A percentile compares a stretch with the other conserved stretches of the same genome.
Evolutionary conservation across 2,113 vertebrate genomes (phyloP).

Genomic region (Aphyosemion australe): DNA sequence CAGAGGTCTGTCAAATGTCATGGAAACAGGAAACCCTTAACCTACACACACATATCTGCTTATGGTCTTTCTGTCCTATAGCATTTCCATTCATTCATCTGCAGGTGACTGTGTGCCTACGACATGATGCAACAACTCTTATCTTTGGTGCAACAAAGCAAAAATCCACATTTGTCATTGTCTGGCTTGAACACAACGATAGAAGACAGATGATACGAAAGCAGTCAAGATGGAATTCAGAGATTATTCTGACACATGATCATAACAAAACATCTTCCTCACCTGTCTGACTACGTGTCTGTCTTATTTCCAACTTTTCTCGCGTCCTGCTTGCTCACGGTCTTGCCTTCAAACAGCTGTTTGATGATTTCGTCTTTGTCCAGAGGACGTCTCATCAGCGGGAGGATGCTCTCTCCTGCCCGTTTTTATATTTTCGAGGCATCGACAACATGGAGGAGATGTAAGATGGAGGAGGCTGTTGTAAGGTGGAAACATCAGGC

Average conservation of each 20-base stretch:
- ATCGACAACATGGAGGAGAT: constrained; percentile 48
- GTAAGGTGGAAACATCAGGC: constrained; percentile 64
- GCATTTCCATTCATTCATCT: constrained; percentile 46
- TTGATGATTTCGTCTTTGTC: constrained; percentile 30
- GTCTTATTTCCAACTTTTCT: constrained; percentile 30
- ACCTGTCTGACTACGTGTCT: constrained; percentile 49
- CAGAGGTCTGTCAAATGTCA: constrained; percentile 62
- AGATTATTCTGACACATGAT: constrained; percentile 1
- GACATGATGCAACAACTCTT: constrained; percentile 69
- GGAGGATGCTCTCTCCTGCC: constrained; percentile 27
- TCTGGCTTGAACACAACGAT: background rate
- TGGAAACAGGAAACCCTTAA: constrained; percentile 30
- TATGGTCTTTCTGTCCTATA: background rate
- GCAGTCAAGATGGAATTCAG: background rate
- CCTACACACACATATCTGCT: constrained; percentile 13
- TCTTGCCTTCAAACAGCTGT: background rate
- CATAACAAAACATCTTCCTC: constrained; percentile 27
- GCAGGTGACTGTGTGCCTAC: constrained; percentile 26
- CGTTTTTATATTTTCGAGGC: constrained; percentile 22
- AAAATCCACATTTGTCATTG: constrained; percentile 4
- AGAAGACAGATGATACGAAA: background rate
- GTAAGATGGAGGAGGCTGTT: constrained; percentile 76
- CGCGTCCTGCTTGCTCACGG: constrained; percentile 2
- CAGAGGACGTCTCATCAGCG: background rate
- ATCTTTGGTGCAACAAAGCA: constrained; percentile 33